These are phyloP conservation scores for Eilema caniola DNA, from an alignment of 2,888 invertebrate genomes.

Conservation along the genomic window DNA sequence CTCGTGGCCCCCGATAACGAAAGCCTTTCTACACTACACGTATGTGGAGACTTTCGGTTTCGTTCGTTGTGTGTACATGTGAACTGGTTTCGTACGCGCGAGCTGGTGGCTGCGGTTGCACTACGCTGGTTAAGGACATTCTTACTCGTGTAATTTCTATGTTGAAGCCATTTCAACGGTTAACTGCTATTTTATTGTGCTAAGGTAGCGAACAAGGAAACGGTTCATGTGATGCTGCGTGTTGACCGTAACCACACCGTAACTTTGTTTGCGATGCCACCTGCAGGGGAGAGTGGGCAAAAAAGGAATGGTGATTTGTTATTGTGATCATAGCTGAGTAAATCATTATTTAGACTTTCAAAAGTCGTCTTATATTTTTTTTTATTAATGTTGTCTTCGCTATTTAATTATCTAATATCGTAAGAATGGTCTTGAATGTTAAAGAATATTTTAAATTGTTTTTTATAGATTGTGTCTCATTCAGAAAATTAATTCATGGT, in stretches of 20 bases:
- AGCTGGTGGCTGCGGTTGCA: constrained; percentile 2
- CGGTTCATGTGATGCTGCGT: background rate
- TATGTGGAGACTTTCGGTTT: constrained; percentile 45
- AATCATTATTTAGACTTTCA: no score
- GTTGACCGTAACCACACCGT: background rate
- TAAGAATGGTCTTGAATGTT: background rate
- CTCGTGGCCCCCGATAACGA: constrained; percentile 25
- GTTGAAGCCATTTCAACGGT: background rate
- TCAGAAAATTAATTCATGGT: constrained; percentile 26
- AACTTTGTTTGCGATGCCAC: background rate
- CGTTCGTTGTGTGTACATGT: constrained; percentile 20
- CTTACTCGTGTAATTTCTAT: background rate
- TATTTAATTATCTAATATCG: background rate
- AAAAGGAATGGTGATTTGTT: background rate
- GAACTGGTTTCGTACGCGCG: constrained; percentile 30
- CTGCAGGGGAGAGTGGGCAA: background rate
- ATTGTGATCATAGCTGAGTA: background rate
- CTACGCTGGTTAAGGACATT: constrained; percentile 11
- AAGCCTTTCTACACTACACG: constrained; percentile 40
- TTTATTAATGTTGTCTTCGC: no score
- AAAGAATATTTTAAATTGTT: background rate
- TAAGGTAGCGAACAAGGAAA: background rate
- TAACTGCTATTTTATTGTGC: background rate
- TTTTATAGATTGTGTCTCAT: constrained; percentile 31
- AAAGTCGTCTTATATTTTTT: no score